These are phyloP conservation scores for Papilio xuthus DNA, from an alignment of 1,140 invertebrate genomes.

Conservation along the genomic window DNA sequence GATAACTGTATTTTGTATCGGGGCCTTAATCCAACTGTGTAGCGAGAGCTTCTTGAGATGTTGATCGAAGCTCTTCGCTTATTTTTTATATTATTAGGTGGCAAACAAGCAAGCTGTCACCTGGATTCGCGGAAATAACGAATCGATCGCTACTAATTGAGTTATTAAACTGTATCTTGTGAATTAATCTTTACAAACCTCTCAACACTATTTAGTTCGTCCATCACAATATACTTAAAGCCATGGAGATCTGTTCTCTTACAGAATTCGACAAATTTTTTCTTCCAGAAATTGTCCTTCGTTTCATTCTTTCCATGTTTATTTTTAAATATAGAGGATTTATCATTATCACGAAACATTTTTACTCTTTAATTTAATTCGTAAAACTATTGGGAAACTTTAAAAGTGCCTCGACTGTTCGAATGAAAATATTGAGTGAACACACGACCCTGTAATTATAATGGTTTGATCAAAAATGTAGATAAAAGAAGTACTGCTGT, in stretches of 20 bases:
- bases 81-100: too few species aligned
- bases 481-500: background rate
- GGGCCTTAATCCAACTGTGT: too few species aligned
- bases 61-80: too few species aligned
- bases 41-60: too few species aligned
- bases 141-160: too few species aligned
- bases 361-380: background rate
- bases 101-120: too few species aligned
- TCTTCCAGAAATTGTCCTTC: constrained; percentile 43
- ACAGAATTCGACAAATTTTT: constrained; percentile 67
- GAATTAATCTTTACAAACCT: constrained; percentile 53
- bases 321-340: background rate
- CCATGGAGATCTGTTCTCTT: constrained; percentile 72
- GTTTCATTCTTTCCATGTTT: constrained; percentile 28
- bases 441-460: constrained; percentile 53
- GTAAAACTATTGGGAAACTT: background rate
- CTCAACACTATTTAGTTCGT: constrained; percentile 64
- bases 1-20: too few species aligned
- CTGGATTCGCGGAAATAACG: too few species aligned
- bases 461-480: constrained; percentile 48
- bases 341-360: background rate
- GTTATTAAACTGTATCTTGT: background rate
- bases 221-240: constrained; percentile 74
- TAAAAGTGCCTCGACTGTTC: constrained; percentile 29
- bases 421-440: constrained; percentile 49